phyloP scores from a whole-genome alignment of 2,888 invertebrate species.

The Drosophila borealis region DNA sequence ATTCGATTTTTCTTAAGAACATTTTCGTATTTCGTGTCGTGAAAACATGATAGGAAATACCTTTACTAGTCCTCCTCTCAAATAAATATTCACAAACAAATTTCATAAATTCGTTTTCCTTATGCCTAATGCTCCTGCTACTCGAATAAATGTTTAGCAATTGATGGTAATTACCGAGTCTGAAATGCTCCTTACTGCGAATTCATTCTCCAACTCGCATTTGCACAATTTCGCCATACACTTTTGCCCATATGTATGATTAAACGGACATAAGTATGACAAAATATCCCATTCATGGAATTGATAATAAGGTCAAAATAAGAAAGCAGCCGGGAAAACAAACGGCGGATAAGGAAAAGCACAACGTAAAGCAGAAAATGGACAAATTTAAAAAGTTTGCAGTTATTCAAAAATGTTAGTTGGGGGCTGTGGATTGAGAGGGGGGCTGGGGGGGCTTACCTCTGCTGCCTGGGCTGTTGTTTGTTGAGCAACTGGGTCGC shows the following conservation, averaged over 20 bases:
- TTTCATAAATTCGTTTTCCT: too few relatives aligned
- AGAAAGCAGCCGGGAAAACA: conserved; percentile 8
- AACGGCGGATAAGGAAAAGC: conserved; percentile 14
- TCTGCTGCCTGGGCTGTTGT: conserved; percentile 79
- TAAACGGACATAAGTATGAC: background rate
- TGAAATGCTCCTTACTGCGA: too few relatives aligned
- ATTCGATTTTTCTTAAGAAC: too few relatives aligned
- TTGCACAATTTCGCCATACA: background rate
- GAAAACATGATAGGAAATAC: too few relatives aligned
- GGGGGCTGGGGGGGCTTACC: conserved; percentile 66
- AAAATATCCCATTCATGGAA: conserved; percentile 1
- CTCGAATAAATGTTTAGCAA: too few relatives aligned
- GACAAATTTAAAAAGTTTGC: conserved; percentile 47
- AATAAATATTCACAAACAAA: too few relatives aligned
- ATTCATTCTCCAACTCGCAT: background rate
- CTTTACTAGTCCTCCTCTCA: too few relatives aligned
- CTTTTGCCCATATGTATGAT: background rate
- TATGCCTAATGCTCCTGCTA: too few relatives aligned
- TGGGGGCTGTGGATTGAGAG: background rate
- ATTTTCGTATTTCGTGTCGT: too few relatives aligned
- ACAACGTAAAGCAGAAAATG: conserved; percentile 29
- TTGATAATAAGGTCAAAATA: conserved; percentile 4
- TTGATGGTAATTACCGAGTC: too few relatives aligned
- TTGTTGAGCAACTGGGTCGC: conserved; percentile 81
- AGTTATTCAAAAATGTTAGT: conserved; percentile 14